These are phyloP conservation scores for Epicampocera succincta DNA, from an alignment of 2,888 invertebrate species.

Conservation along the genomic window DNA sequence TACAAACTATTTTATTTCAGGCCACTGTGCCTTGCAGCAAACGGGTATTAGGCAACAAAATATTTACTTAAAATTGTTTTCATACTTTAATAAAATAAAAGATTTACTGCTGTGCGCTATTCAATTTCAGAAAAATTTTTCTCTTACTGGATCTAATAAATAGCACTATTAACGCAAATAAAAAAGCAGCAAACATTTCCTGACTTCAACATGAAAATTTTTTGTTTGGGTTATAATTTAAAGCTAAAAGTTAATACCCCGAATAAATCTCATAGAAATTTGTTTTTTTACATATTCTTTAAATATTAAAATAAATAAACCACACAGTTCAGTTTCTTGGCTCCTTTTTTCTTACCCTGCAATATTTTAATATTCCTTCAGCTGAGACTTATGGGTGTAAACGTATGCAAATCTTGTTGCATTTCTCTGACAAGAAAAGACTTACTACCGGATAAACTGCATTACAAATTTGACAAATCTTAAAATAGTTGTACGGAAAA, in stretches of 20 bases:
- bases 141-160: neutral
- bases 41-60: too few species aligned
- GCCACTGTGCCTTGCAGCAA: too few species aligned
- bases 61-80: too few species aligned
- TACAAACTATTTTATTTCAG: too few species aligned
- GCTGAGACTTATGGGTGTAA: constrained; percentile 64
- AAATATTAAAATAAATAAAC: constrained; percentile 21
- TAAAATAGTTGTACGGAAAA: constrained; percentile 63
- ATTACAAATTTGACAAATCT: constrained; percentile 69
- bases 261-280: constrained; percentile 8
- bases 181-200: neutral
- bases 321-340: constrained; percentile 33
- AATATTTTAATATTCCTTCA: constrained; percentile 50
- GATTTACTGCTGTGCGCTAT: too few species aligned
- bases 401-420: constrained; percentile 67
- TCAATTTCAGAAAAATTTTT: too few species aligned
- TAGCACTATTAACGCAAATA: neutral
- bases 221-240: neutral
- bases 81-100: too few species aligned
- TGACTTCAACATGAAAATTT: neutral
- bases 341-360: neutral
- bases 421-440: constrained; percentile 66
- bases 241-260: constrained; percentile 24
- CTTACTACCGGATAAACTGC: constrained; percentile 65
- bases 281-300: constrained; percentile 27